Conservation (phyloP, 2,113 vertebrate species). For the Puma concolor region DNA sequence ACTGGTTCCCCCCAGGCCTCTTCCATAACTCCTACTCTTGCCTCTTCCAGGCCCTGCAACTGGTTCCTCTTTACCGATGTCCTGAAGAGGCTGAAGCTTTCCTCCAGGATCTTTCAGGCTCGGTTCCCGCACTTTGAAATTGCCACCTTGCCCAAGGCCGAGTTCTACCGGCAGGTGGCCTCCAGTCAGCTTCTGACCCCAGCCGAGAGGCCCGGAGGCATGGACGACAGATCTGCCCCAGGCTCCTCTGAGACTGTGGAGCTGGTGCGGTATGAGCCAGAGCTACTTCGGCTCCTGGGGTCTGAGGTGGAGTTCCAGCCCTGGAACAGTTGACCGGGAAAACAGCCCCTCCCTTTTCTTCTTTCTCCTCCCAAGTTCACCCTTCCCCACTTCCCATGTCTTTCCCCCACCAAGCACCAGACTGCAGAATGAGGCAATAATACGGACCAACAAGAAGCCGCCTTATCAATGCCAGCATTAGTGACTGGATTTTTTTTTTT, state of each 20-base stretch:
- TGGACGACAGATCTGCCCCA: constrained; percentile 77
- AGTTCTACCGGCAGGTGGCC: constrained; percentile 93
- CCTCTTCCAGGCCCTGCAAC: constrained; percentile 92
- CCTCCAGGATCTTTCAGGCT: constrained; percentile 95
- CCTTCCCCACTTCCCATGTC: constrained; percentile 49
- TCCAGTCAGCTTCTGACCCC: constrained; percentile 94
- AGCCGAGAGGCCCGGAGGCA: constrained; percentile 83
- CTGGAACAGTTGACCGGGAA: constrained; percentile 88
- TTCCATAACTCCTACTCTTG: constrained; percentile 45
- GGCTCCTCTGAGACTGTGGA: constrained; percentile 92
- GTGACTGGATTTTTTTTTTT: constrained; percentile 75
- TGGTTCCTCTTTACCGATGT: constrained; percentile 97
- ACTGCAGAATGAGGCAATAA: constrained; percentile 89
- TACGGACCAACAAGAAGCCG: constrained; percentile 86
- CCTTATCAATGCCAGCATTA: constrained; percentile 84
- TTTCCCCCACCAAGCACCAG: constrained; percentile 66
- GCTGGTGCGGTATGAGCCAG: constrained; percentile 94
- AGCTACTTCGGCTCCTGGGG: constrained; percentile 95
- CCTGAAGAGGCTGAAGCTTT: constrained; percentile 96
- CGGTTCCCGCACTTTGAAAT: constrained; percentile 97
- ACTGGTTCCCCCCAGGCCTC: too few species aligned
- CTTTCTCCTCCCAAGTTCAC: constrained; percentile 62
- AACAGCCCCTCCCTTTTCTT: constrained; percentile 47
- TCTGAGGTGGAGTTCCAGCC: constrained; percentile 89
- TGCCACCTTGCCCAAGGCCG: constrained; percentile 88